A percentile compares a stretch with the other conserved stretches of the same genome.
Conservation (phyloP, 2,888 invertebrate genomes). For the Colostygia pectinataria region DNA sequence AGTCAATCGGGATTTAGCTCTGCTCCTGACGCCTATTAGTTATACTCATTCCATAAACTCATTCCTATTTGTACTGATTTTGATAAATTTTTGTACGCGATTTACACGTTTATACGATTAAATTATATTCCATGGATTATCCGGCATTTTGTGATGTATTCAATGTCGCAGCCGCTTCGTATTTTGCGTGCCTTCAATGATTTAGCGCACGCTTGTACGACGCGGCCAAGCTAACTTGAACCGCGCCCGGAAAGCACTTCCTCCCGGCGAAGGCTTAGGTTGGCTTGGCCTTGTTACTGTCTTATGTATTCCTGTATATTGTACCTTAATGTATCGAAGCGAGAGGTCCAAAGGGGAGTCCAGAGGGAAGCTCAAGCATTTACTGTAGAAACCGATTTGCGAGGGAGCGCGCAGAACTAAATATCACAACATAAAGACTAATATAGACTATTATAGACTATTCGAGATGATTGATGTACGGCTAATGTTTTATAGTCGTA, state of each 20-base stretch:
- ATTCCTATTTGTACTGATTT: constrained; percentile 49
- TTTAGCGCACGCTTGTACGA: neutral
- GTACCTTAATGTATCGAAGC: constrained; percentile 3
- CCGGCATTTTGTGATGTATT: constrained; percentile 2
- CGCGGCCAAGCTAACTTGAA: neutral
- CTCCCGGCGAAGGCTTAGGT: neutral
- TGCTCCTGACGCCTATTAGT: neutral
- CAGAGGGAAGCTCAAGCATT: constrained; percentile 33
- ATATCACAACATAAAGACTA: too few species aligned
- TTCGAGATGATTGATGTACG: too few species aligned
- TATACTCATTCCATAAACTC: constrained; percentile 28
- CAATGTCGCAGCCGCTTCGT: neutral
- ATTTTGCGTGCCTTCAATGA: neutral
- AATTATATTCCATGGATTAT: constrained; percentile 6
- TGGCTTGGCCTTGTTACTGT: neutral
- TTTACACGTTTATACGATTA: constrained; percentile 41
- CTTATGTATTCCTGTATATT: neutral
- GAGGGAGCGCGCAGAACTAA: constrained; percentile 21
- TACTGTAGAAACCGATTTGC: constrained; percentile 29
- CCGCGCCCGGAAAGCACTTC: neutral
- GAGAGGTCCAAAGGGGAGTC: constrained; percentile 5
- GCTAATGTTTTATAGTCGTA: too few species aligned
- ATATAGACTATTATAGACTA: too few species aligned
- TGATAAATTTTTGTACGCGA: constrained; percentile 38
- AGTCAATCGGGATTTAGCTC: neutral